A percentile compares a stretch with the other conserved stretches of the same genome.
Conservation (phyloP, 35 echinoderm and acorn worm genomes). For the Nesometra sesokonis region DNA sequence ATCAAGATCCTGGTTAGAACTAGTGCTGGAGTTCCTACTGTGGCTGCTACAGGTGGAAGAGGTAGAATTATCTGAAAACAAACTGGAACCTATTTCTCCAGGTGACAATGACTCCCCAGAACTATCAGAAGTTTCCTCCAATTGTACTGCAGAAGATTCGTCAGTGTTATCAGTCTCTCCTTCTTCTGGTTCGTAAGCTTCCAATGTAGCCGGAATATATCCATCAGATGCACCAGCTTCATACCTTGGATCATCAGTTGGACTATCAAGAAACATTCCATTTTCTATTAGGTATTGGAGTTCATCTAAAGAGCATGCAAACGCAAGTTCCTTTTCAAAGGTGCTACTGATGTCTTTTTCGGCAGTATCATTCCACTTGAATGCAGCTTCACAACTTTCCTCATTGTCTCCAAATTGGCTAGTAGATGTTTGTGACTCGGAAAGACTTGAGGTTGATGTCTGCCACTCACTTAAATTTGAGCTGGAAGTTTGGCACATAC, state of each 20-base stretch:
- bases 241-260: background rate
- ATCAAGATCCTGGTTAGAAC: background rate
- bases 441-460: background rate
- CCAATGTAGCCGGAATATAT: background rate
- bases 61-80: background rate
- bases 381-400: background rate
- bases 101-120: background rate
- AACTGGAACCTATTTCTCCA: background rate
- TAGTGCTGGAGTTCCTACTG: background rate
- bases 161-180: background rate
- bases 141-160: background rate
- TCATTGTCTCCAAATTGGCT: background rate
- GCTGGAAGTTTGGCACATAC: background rate
- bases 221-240: background rate
- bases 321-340: background rate
- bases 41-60: background rate
- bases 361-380: background rate
- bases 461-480: background rate
- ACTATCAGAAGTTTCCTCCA: background rate
- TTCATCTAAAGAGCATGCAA: background rate
- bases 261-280: background rate
- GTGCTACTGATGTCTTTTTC: background rate
- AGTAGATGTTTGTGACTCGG: background rate
- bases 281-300: background rate
- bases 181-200: background rate